phyloP scores from a whole-genome alignment of 2,888 invertebrate genomes.

The Micropterix aruncella region DNA sequence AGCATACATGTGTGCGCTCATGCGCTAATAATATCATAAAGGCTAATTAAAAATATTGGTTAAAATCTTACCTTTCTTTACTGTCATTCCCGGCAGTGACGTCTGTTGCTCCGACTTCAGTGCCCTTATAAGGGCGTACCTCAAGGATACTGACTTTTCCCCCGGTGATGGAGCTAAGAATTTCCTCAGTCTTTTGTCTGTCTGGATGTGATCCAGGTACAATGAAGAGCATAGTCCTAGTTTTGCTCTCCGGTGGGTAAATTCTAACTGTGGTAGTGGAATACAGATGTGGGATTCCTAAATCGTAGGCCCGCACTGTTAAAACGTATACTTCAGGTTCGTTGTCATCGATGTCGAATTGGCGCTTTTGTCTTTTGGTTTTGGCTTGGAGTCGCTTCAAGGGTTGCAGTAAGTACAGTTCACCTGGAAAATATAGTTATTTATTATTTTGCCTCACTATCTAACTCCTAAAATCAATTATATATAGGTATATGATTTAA shows the following conservation, averaged over 20 bases:
- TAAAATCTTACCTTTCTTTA: constrained; percentile 38
- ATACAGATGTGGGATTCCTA: constrained; percentile 66
- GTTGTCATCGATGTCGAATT: constrained; percentile 24
- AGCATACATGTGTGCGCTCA: background rate
- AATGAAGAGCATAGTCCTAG: constrained; percentile 67
- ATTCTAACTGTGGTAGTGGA: constrained; percentile 61
- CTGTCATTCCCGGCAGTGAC: constrained; percentile 31
- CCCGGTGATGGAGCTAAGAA: constrained; percentile 64
- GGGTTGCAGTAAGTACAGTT: constrained; percentile 47
- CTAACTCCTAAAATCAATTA: no score
- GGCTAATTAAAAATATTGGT: background rate
- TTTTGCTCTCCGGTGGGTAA: constrained; percentile 63
- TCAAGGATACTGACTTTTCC: constrained; percentile 64
- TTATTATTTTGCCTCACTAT: no score
- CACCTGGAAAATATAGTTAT: no score
- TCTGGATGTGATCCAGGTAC: constrained; percentile 67
- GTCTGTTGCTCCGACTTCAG: constrained; percentile 40
- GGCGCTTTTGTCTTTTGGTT: constrained; percentile 33
- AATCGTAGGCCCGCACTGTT: constrained; percentile 68
- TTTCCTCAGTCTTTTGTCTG: constrained; percentile 56
- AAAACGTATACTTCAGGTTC: constrained; percentile 47
- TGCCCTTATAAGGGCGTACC: constrained; percentile 51
- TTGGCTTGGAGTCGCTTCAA: constrained; percentile 30
- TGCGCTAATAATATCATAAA: constrained; percentile 1
- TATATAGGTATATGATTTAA: no score